phyloP scores from a whole-genome alignment of 2,797 vertebrate genomes.

The Acrossocheilus wenchowensis region DNA sequence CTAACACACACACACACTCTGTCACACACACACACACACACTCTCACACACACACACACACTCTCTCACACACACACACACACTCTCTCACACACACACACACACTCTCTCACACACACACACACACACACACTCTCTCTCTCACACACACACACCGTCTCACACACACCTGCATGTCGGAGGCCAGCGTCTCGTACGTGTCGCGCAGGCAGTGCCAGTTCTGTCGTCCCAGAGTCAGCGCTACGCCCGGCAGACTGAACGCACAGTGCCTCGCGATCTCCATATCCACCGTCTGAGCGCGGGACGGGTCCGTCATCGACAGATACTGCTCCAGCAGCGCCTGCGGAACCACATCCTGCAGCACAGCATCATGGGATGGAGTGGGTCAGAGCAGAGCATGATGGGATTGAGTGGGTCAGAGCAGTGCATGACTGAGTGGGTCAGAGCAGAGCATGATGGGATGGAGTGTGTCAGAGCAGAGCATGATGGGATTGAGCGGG shows the following conservation, averaged over 20 bases:
- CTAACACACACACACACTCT: no score
- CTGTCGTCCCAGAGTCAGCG: constrained; percentile 92
- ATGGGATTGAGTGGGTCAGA: neutral
- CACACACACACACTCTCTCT: neutral
- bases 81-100: no score
- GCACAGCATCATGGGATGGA: neutral
- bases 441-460: no score
- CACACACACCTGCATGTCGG: constrained; percentile 93
- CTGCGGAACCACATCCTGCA: constrained; percentile 94
- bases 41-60: no score
- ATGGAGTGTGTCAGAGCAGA: no score
- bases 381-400: neutral
- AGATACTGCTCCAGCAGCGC: constrained; percentile 96
- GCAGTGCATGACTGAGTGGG: no score
- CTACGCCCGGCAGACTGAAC: constrained; percentile 96
- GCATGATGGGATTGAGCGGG: no score
- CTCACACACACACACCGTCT: neutral
- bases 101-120: no score
- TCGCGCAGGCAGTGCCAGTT: constrained; percentile 98
- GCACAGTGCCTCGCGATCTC: constrained; percentile 99
- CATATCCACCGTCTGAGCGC: constrained; percentile 96
- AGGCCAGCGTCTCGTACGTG: constrained; percentile 96
- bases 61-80: no score
- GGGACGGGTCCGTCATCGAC: constrained; percentile 97
- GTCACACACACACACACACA: no score